These are phyloP conservation scores for Dolomedes plantarius DNA, from an alignment of 2,888 invertebrate species.

Conservation along the genomic window DNA sequence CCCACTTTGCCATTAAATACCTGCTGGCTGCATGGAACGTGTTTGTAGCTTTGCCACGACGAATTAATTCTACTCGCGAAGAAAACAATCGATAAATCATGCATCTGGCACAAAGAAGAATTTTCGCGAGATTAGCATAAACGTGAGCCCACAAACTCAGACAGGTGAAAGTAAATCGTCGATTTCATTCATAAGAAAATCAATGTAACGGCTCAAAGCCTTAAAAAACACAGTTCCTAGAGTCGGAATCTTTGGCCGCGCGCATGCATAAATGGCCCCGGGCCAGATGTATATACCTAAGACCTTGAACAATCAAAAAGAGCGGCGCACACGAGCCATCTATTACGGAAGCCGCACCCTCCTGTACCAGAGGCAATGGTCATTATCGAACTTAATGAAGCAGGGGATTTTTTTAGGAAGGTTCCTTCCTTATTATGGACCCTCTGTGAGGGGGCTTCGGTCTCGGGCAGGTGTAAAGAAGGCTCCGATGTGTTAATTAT, in stretches of 20 bases:
- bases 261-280: background rate
- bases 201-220: slow-evolving; percentile 45
- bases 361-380: background rate
- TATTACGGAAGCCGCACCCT: background rate
- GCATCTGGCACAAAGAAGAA: background rate
- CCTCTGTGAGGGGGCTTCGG: background rate
- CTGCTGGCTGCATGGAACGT: too few species aligned
- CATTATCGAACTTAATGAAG: slow-evolving; percentile 52
- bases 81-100: too few species aligned
- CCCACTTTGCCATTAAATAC: too few species aligned
- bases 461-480: slow-evolving; percentile 36
- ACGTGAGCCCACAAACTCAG: too few species aligned
- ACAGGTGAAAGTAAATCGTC: slow-evolving; percentile 24
- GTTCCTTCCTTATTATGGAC: slow-evolving; percentile 7
- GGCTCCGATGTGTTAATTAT: slow-evolving; percentile 40
- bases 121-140: too few species aligned
- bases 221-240: slow-evolving; percentile 18
- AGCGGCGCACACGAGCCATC: background rate
- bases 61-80: too few species aligned
- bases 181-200: slow-evolving; percentile 20
- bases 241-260: too few species aligned
- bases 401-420: background rate
- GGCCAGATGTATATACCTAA: background rate
- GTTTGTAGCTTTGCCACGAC: too few species aligned
- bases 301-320: slow-evolving; percentile 29